Base-by-base conservation (phyloP, 2,888 invertebrate genomes). In the Drosophila siamana region DNA sequence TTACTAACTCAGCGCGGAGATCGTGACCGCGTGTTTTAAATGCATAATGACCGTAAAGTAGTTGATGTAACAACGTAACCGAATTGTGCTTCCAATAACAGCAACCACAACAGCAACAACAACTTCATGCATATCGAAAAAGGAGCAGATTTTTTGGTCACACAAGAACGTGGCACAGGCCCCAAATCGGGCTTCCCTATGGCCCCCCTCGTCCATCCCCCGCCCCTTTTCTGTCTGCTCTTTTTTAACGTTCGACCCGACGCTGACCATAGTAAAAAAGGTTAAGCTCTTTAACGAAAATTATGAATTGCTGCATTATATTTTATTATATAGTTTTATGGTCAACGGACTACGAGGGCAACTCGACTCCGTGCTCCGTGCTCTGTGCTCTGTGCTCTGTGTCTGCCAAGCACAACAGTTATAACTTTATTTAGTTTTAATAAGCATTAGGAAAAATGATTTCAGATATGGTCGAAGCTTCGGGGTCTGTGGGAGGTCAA, bases 21-120 rank as follows among this genome's bases (percentile, higher is more conserved):
- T 91, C 91, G 91, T 91, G 91, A 91, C 91, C 91, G 91, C 91
- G 88, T 91, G 92, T 91, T 92, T 90, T 90, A 91, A 91, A 91
- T 91, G 91, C 92, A 91, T 92, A 91, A 91, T 91, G 91, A 91
- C 91, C 92, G 91, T 89, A 91, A 89, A 90, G 90, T 88, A 90
- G 86, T 89, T 88, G 88, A 74, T 87, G 77, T 71, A 76, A 74
- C 74, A 72, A 78, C 74, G 78, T 74, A 77, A 75, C 80, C 72
- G 72, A 80, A 79, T 82, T 82, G 83, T 82, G 72, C 77, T 74
- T 67, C 85, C 72, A 81, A 71, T 64, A 78, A 68, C 65, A 79
- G 57, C 68, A 69, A 69, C 56, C 67, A 28, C 50, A 73, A 51
- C 66, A n/a, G n/a, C 19, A 69, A 69, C 56, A 60, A 59, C 61